These are phyloP conservation scores for Malurus melanocephalus DNA, from an alignment of 2,113 vertebrate species.

Conservation along the genomic window DNA sequence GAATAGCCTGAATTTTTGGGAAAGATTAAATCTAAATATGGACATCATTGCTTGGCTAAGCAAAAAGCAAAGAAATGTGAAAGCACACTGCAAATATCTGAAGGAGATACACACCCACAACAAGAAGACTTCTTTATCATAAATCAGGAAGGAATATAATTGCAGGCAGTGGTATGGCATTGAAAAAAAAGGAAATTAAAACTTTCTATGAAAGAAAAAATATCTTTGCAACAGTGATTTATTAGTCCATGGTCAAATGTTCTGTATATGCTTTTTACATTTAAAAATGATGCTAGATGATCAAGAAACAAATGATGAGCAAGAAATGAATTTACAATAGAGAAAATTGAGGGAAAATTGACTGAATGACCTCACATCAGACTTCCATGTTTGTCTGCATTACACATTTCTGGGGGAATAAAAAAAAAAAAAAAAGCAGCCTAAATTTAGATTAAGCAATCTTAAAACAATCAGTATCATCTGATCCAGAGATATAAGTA, in stretches of 20 bases:
- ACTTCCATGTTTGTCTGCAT: neutral
- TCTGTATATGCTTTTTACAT: neutral
- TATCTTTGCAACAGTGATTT: conserved; percentile 1
- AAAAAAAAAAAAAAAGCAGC: neutral
- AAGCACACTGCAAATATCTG: neutral
- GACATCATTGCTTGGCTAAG: neutral
- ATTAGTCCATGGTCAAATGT: neutral
- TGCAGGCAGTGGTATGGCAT: neutral
- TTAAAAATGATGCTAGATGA: neutral
- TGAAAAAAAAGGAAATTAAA: neutral
- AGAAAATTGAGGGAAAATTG: conserved; percentile 3
- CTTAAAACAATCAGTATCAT: conserved; percentile 1
- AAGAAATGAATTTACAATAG: neutral
- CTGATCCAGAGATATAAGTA: neutral
- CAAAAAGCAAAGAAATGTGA: neutral
- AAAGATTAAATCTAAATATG: neutral
- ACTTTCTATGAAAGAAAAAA: neutral
- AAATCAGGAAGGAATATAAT: neutral
- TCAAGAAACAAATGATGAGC: neutral
- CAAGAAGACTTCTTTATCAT: neutral
- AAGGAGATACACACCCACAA: neutral
- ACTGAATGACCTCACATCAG: neutral
- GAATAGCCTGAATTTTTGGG: neutral
- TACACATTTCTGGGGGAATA: neutral
- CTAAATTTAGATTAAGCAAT: neutral